Evolutionary conservation across 2,888 invertebrate genomes (phyloP).

Genomic region (Orthosia incerta): DNA sequence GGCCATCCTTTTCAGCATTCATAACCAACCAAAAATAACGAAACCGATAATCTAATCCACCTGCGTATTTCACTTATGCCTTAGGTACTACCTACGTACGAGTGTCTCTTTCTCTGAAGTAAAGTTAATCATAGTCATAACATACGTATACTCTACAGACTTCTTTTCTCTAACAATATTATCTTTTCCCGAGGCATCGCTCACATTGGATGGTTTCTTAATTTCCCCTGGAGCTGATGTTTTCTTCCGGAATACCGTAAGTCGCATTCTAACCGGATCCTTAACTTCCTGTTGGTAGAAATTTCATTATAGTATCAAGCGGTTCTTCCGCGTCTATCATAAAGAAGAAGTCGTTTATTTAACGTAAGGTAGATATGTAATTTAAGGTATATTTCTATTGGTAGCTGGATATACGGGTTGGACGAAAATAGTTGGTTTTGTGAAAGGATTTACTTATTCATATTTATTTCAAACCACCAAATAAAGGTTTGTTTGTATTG

Average conservation of each 20-base stretch:
- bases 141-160: background rate
- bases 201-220: constrained; percentile 35
- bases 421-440: background rate
- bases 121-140: background rate
- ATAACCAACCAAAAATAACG: background rate
- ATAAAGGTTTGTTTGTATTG: background rate
- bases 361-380: background rate
- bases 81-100: no score
- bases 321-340: background rate
- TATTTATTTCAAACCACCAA: constrained; percentile 15
- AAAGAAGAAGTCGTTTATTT: background rate
- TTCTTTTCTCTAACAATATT: constrained; percentile 9
- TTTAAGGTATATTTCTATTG: background rate
- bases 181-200: constrained; percentile 14
- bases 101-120: background rate
- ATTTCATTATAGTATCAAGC: constrained; percentile 34
- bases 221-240: constrained; percentile 56
- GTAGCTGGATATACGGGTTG: background rate
- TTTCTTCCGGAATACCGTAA: constrained; percentile 43
- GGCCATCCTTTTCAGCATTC: background rate
- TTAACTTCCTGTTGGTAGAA: constrained; percentile 46
- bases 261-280: constrained; percentile 53
- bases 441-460: background rate
- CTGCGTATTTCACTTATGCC: background rate
- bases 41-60: background rate